Conservation (phyloP, 1,140 invertebrate genomes). For the Drosophila malerkotliana region DNA sequence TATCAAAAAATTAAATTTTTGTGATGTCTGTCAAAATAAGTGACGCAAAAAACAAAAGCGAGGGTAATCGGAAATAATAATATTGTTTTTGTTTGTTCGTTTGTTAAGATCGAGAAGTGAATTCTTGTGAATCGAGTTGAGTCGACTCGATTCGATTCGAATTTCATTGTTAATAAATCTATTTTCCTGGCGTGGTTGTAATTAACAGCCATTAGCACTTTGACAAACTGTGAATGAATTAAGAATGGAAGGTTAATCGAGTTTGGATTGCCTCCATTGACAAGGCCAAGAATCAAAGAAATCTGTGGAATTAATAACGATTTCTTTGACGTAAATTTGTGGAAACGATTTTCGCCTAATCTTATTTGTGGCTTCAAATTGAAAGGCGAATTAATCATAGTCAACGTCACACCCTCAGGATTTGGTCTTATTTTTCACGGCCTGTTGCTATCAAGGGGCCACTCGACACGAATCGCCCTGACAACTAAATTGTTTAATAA, state of each 20-base stretch:
- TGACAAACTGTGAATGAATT: conserved; percentile 36
- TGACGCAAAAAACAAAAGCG: conserved; percentile 2
- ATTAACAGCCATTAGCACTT: conserved; percentile 55
- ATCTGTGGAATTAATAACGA: neutral
- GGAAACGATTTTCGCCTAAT: conserved; percentile 24
- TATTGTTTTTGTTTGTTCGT: conserved; percentile 25
- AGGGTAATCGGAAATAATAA: conserved; percentile 17
- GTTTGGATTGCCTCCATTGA: conserved; percentile 19
- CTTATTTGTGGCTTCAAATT: conserved; percentile 15
- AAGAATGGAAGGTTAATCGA: conserved; percentile 2
- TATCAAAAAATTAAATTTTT: conserved; percentile 6
- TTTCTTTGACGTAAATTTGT: conserved; percentile 26
- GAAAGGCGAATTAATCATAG: conserved; percentile 47
- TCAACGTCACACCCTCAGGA: conserved; percentile 45
- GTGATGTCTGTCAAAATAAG: conserved; percentile 11
- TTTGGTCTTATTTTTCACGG: conserved; percentile 52
- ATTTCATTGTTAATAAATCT: conserved; percentile 64
- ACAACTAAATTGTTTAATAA: conserved; percentile 68
- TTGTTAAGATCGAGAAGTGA: conserved; percentile 25
- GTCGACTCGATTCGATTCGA: conserved; percentile 17
- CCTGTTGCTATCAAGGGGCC: conserved; percentile 14
- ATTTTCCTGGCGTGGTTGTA: conserved; percentile 33
- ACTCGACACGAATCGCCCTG: conserved; percentile 36
- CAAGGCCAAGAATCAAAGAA: conserved; percentile 17
- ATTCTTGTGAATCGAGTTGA: conserved; percentile 34